Conservation (phyloP, 2,888 invertebrate genomes). For the Crepidodera aurea region DNA sequence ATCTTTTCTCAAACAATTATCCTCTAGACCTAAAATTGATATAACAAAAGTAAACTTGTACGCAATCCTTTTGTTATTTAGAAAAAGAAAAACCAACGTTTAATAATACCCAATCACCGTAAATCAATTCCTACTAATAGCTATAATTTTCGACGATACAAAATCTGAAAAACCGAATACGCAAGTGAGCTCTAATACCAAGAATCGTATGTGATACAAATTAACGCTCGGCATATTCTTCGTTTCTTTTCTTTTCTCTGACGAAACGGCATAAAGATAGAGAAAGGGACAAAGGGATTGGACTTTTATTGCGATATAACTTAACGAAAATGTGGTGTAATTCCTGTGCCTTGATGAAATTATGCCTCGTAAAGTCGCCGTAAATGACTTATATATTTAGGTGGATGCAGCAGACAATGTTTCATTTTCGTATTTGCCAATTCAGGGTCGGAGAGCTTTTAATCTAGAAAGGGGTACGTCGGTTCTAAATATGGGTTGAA, state of each 20-base stretch:
- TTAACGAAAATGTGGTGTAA: conserved; percentile 55
- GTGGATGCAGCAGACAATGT: conserved; percentile 37
- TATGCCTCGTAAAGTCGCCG: conserved; percentile 57
- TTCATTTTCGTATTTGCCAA: conserved; percentile 17
- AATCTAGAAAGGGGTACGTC: too few relatives aligned
- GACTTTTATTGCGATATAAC: conserved; percentile 56
- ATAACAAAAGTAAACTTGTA: too few relatives aligned
- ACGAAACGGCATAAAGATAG: conserved; percentile 5
- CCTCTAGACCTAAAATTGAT: too few relatives aligned
- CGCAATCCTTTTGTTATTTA: too few relatives aligned
- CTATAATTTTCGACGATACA: not conserved
- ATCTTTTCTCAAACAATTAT: too few relatives aligned
- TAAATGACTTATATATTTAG: conserved; percentile 54
- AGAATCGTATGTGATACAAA: conserved; percentile 8
- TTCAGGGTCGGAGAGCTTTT: not conserved
- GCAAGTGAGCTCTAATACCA: not conserved
- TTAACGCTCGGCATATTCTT: not conserved
- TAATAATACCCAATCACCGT: not conserved
- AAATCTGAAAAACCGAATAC: not conserved
- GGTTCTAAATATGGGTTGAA: too few relatives aligned
- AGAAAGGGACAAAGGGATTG: conserved; percentile 33
- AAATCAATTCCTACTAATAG: not conserved
- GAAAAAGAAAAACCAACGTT: not conserved
- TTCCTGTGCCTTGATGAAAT: conserved; percentile 57
- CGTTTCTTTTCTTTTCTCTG: not conserved